Base-by-base conservation (phyloP, 1,140 invertebrate genomes). In the Drosophila ohnishii region DNA sequence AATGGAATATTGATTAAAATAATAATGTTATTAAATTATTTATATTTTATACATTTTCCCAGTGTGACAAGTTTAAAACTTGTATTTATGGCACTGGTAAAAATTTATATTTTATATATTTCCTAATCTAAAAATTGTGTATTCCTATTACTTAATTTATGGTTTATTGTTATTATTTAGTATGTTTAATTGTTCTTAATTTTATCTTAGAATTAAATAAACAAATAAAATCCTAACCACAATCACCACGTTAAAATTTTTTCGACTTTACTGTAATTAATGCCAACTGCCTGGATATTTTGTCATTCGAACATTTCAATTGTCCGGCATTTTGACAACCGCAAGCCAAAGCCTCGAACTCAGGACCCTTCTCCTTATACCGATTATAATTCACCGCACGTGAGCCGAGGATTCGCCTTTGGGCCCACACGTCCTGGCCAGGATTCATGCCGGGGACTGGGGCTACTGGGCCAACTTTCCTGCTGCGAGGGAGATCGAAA, bases 401-500 rank as follows among this genome's bases (percentile, higher is more conserved):
- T 70, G 50, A 67, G 50, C 48, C 19, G 19, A 67, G 37, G 45
- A 32, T 35, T 22, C 10, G 13, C 42, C 51, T 7, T 62, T 47
- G 45, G 60, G 14, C 32, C 39, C 39, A 72, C 67, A 74, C 66
- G 59, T 61, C 48, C 37, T 56, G 25, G 48, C 25, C 32, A 75
- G 44, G 44, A 55, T 56, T 69, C 34, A 42, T 51, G 22, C 44
- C 60, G 22, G 35, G 42, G 40, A 22, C 5, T 50, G 32, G 32
- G 53, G 22, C 13, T 35, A 45, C 42, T 70, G 59, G 25, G 30
- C 30, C 16, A 72, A 72, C 67, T 61, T 67, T 65, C 8, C 44
- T 67, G 53, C 44, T 64, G 58, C 56, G 40, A 25, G 50, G 59
- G 58, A 81, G 78, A 78, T 81, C 78, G 82, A 82, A 86, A 85